Percentiles rank a stretch among this genome's conserved stretches.
Evolutionary conservation across 2,797 vertebrate species (phyloP).

Genomic region (Sternotherus odoratus): DNA sequence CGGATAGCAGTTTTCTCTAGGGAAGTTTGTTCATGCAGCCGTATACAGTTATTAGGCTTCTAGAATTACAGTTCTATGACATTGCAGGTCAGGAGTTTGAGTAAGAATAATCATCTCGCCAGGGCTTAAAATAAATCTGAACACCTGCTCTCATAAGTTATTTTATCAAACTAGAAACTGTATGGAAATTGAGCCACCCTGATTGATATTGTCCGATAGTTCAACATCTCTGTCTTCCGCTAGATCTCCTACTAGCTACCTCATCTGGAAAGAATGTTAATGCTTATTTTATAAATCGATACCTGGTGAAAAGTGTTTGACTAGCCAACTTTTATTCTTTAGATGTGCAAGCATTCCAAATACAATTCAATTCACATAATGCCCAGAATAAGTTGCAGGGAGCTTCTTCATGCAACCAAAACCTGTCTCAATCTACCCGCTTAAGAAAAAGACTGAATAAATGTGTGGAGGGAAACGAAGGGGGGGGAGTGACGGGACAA

Average conservation of each 20-base stretch:
- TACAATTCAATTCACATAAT: not conserved
- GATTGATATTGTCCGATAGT: not conserved
- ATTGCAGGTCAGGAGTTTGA: not conserved
- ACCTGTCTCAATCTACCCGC: not conserved
- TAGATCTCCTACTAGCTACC: not conserved
- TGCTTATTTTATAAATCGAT: not conserved
- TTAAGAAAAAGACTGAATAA: not conserved
- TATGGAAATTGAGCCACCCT: not conserved
- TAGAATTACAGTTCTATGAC: not conserved
- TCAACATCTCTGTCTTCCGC: not conserved
- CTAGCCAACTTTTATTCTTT: not conserved
- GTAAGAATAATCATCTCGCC: not conserved
- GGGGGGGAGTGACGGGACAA: fast-evolving
- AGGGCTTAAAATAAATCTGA: not conserved
- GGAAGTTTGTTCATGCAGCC: not conserved
- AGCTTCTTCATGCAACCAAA: not conserved
- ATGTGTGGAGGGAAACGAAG: fast-evolving
- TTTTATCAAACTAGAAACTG: not conserved
- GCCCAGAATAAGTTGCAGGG: not conserved
- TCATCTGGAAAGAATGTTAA: not conserved
- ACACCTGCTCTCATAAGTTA: not conserved
- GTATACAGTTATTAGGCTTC: not conserved
- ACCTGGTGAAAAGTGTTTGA: not conserved
- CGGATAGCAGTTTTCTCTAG: not conserved
- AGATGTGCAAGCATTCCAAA: not conserved